Conservation (phyloP, 2,113 vertebrate genomes). For the Dicaeum eximium region DNA sequence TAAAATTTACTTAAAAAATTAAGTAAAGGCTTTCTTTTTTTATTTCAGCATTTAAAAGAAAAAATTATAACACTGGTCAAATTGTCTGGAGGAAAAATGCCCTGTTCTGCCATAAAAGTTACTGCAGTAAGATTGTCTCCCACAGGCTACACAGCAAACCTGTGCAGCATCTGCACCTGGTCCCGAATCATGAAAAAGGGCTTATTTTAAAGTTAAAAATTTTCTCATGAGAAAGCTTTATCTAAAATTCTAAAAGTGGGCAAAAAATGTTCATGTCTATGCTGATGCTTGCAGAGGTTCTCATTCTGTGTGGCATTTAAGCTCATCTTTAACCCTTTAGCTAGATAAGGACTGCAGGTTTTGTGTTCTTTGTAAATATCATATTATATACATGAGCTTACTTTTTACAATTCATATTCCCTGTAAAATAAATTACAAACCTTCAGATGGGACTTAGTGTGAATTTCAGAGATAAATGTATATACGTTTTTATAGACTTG, state of each 20-base stretch:
- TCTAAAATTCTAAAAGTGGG: not conserved
- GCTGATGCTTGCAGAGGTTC: not conserved
- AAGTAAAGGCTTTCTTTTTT: not conserved
- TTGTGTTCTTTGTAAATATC: slow-evolving; percentile 45
- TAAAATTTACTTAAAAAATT: no score
- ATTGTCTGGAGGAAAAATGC: not conserved
- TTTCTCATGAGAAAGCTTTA: not conserved
- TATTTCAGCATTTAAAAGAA: not conserved
- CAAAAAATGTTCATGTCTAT: not conserved
- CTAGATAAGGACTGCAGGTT: slow-evolving; percentile 20
- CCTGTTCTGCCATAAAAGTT: not conserved
- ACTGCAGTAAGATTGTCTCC: not conserved
- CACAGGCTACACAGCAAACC: not conserved
- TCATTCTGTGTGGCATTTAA: slow-evolving; percentile 23
- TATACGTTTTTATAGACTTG: not conserved
- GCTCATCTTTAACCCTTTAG: slow-evolving; percentile 18
- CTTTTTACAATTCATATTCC: slow-evolving; percentile 15
- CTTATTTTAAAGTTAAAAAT: not conserved
- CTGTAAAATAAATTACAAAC: slow-evolving; percentile 47
- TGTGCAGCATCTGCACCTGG: not conserved
- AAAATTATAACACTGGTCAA: not conserved
- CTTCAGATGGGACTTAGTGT: slow-evolving; percentile 27
- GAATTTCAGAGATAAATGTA: slow-evolving; percentile 51
- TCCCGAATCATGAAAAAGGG: not conserved
- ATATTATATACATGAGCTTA: slow-evolving; percentile 10